Evolutionary conservation across 2,888 invertebrate species (phyloP), one percentile per base, ranked within the genome.

Genomic region (Pollenia amentaria): DNA sequence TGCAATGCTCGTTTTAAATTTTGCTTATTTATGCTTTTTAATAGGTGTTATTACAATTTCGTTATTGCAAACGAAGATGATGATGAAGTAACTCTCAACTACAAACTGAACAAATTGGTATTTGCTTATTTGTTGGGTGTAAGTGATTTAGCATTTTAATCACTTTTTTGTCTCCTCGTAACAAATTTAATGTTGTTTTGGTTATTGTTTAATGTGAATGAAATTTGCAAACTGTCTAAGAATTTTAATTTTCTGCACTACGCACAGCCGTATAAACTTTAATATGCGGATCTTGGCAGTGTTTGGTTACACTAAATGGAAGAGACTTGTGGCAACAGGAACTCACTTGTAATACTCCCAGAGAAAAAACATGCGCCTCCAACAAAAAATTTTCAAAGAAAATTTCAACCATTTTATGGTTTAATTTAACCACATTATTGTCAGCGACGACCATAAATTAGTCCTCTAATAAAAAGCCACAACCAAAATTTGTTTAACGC

Each of bases 201-300:
- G 29, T 53, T 16, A n/a, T 51, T 51, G 38, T n/a, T n/a, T 40
- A 70, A 70, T 70, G 69, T 70, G 38, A 53, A 40, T 70, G 51
- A 70, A 70, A 70, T 70, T 51, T 38, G 40, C 51, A 51, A 70
- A 53, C 16, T 29, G 48, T 67, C 46, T 67, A 12, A 14, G 12
- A 3, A 44, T 44, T 44, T 67, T 46, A 48, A 14, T 46, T 14
- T 29, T 46, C 46, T 14, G 9, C 48, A 48, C 40, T 21, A n/a
- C 4, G 21, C 44, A 14, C 46, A 14, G 21, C 0, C 29, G 46
- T 7, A 51, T 18, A n/a, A 51, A 51, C 16, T n/a, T n/a, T 51
- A 2, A 18, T 51, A 18, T 16, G 10, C 11, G 12, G 21, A 10
- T 21, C 21, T 55, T 29, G 29, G 29, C 3, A 29, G 29, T 29